phyloP scores from a whole-genome alignment of 2,888 invertebrate species.

The Cephus runcator region DNA sequence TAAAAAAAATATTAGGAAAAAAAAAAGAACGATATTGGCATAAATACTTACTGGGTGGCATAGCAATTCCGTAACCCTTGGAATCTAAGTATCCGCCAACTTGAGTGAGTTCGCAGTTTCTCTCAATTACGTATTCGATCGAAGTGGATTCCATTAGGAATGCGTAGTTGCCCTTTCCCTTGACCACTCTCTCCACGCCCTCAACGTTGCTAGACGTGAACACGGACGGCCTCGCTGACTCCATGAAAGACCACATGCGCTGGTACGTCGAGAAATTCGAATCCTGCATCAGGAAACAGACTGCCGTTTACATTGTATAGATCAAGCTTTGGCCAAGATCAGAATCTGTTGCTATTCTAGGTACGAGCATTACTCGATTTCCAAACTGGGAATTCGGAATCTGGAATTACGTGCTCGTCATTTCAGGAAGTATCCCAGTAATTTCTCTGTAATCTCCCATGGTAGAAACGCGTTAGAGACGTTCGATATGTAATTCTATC shows the following conservation, averaged over 20 bases:
- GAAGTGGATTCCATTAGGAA: constrained; percentile 97
- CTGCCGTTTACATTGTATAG: constrained; percentile 1
- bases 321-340: neutral
- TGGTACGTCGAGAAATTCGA: constrained; percentile 91
- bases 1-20: neutral
- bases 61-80: constrained; percentile 94
- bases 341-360: neutral
- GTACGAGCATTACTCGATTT: neutral
- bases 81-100: constrained; percentile 85
- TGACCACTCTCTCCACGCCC: constrained; percentile 86
- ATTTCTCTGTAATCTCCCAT: neutral
- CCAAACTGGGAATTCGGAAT: neutral
- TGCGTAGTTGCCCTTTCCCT: constrained; percentile 85
- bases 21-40: neutral
- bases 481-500: neutral
- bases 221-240: constrained; percentile 82
- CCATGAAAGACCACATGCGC: constrained; percentile 94
- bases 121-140: constrained; percentile 90
- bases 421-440: neutral
- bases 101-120: constrained; percentile 86
- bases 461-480: neutral
- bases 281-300: constrained; percentile 68
- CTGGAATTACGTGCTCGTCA: neutral
- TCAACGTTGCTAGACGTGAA: constrained; percentile 86
- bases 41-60: constrained; percentile 82